Evolutionary conservation across 2,888 invertebrate genomes (phyloP).

Genomic region (Tanytarsus gracilentus): DNA sequence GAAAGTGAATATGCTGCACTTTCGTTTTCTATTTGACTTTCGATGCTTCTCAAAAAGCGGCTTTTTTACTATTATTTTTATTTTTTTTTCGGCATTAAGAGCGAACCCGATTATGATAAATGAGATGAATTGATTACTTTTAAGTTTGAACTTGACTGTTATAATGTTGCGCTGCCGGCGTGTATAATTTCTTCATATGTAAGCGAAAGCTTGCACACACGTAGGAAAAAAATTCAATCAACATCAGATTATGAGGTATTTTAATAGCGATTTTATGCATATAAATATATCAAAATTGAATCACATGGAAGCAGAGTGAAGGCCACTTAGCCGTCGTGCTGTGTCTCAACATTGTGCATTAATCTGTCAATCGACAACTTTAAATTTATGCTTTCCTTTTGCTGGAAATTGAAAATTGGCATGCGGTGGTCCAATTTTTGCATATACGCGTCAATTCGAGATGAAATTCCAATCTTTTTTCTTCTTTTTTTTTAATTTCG

Average conservation of each 20-base stretch:
- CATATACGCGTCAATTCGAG: too few relatives aligned
- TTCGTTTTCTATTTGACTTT: constrained; percentile 12
- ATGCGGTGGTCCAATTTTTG: too few relatives aligned
- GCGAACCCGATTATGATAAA: constrained; percentile 10
- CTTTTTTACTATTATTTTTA: too few relatives aligned
- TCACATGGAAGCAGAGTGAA: constrained; percentile 2
- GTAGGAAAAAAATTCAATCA: neutral
- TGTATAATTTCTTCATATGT: constrained; percentile 1
- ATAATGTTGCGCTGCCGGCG: neutral
- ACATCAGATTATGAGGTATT: neutral
- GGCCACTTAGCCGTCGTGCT: constrained; percentile 1
- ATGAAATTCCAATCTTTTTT: neutral
- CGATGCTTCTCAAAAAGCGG: too few relatives aligned
- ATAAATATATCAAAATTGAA: too few relatives aligned
- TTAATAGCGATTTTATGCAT: constrained; percentile 6
- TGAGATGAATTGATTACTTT: constrained; percentile 14
- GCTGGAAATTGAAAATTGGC: too few relatives aligned
- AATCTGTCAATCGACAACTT: neutral
- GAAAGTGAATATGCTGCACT: constrained; percentile 8
- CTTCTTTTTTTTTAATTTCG: neutral
- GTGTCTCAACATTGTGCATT: neutral
- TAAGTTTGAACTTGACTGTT: constrained; percentile 7
- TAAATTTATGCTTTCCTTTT: neutral
- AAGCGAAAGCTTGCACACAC: neutral
- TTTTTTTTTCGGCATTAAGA: constrained; percentile 1